Percentiles rank a stretch among this genome's conserved stretches.
Evolutionary conservation across 2,797 vertebrate genomes (phyloP).

Genomic region (Silurus lanzhouensis): DNA sequence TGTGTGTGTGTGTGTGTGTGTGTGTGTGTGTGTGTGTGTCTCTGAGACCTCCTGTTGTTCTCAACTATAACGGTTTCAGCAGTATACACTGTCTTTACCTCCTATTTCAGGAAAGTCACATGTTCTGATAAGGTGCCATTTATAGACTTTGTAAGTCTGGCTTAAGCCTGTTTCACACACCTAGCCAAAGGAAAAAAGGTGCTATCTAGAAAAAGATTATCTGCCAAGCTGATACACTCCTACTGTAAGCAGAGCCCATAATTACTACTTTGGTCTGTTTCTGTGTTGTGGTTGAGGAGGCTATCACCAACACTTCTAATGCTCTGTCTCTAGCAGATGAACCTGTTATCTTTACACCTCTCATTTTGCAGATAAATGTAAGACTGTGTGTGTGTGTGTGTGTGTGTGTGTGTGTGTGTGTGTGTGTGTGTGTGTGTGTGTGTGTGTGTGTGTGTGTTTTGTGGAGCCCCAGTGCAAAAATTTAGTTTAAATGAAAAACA

Average conservation of each 20-base stretch:
- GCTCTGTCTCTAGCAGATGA: constrained; percentile 59
- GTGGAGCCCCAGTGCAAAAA: constrained; percentile 33
- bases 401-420: constrained; percentile 51
- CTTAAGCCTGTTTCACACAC: not conserved
- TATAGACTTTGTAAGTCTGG: not conserved
- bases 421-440: constrained; percentile 47
- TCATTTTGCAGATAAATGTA: constrained; percentile 18
- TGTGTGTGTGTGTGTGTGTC: not conserved
- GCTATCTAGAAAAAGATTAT: constrained; percentile 61
- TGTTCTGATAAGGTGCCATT: not conserved
- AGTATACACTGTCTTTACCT: not conserved
- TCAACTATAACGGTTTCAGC: not conserved
- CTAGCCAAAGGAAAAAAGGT: not conserved
- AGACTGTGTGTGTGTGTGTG: constrained; percentile 50
- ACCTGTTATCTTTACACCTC: constrained; percentile 35
- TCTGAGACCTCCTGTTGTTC: constrained; percentile 14
- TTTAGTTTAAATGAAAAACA: constrained; percentile 1
- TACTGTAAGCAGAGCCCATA: constrained; percentile 64
- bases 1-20: not conserved
- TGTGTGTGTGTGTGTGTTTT: constrained; percentile 46
- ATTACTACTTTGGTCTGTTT: constrained; percentile 65
- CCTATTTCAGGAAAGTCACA: not conserved
- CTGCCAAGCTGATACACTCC: constrained; percentile 54
- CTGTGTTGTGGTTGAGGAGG: constrained; percentile 63
- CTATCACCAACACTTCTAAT: constrained; percentile 62